Evolutionary conservation across 2,888 invertebrate species (phyloP).

Genomic region (Zhuqinia jingwanae): DNA sequence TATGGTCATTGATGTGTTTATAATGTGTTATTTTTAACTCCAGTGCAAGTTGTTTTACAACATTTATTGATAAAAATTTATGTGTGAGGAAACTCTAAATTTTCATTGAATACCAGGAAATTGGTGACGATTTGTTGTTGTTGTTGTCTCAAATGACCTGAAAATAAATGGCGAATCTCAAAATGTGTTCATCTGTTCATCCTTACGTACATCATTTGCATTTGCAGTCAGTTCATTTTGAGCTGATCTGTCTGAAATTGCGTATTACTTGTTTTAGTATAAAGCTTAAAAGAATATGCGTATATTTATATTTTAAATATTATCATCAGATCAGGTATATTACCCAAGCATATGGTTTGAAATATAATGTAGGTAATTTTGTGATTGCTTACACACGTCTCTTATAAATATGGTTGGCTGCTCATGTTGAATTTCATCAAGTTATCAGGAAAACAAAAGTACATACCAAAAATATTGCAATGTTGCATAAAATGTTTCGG

Average conservation of each 20-base stretch:
- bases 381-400: not conserved
- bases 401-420: not conserved
- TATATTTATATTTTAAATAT: no score
- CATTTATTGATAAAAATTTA: no score
- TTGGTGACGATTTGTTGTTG: slow-evolving; percentile 11
- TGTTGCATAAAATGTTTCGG: not conserved
- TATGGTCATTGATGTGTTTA: no score
- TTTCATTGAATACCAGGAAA: slow-evolving; percentile 27
- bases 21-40: no score
- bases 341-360: not conserved
- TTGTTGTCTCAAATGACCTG: slow-evolving; percentile 30
- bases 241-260: not conserved
- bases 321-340: not conserved
- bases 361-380: not conserved
- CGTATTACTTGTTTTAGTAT: no score
- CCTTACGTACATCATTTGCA: no score
- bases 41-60: no score
- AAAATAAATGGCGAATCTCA: slow-evolving; percentile 6
- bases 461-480: not conserved
- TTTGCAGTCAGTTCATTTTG: slow-evolving; percentile 5
- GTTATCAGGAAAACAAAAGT: slow-evolving; percentile 15
- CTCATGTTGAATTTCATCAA: not conserved
- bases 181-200: no score
- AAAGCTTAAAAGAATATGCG: no score
- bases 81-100: no score